A percentile compares a stretch with the other conserved stretches of the same genome.
Evolutionary conservation across 2,113 vertebrate species (phyloP).

Genomic region (Chlamydotis undulata): DNA sequence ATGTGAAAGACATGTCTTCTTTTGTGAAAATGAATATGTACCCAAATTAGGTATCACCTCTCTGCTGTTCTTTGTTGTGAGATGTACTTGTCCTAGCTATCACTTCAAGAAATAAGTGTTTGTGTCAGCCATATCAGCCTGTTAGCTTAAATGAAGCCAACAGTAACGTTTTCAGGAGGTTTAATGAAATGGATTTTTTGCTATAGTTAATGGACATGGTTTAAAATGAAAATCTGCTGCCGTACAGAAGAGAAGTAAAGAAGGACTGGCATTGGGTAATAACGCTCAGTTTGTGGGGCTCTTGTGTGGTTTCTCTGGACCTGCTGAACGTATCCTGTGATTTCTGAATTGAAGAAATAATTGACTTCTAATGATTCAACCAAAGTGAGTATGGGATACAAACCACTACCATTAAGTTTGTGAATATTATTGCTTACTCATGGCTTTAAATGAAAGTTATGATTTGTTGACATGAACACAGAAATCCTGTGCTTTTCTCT

Average conservation of each 20-base stretch:
- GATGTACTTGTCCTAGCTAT: neutral
- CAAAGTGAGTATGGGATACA: neutral
- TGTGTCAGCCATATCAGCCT: neutral
- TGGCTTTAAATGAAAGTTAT: neutral
- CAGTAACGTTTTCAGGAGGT: neutral
- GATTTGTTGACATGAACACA: neutral
- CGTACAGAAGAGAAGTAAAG: neutral
- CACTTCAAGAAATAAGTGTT: neutral
- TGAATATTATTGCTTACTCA: neutral
- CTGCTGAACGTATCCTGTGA: neutral
- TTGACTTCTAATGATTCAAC: neutral
- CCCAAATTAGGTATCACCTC: neutral
- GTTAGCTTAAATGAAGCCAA: neutral
- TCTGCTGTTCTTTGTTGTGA: neutral
- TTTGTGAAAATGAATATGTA: neutral
- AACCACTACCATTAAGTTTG: neutral
- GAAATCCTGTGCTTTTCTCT: neutral
- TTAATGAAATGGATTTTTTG: neutral
- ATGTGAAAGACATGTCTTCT: neutral
- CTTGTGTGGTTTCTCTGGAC: neutral
- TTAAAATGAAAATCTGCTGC: neutral
- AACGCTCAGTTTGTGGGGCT: neutral
- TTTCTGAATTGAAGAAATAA: neutral
- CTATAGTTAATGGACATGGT: neutral
- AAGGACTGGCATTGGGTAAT: neutral